Evolutionary conservation across 2,888 invertebrate species (phyloP), one percentile per base, ranked within the genome.

Genomic region (Sinodicranocentrus sp.): DNA sequence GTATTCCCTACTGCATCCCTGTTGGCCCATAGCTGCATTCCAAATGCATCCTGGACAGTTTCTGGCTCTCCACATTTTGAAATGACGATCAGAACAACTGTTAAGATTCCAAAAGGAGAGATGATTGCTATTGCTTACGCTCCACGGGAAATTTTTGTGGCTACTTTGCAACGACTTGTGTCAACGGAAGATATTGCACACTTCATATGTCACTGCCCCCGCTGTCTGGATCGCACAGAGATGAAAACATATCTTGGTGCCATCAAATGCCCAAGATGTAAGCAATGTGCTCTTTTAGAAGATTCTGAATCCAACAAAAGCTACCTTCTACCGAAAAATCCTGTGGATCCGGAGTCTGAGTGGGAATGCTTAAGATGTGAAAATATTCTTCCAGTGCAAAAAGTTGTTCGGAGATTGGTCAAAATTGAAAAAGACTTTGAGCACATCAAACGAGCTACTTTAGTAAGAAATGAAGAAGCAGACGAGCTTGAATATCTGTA

Each of bases 111-210:
- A 28, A 82, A 82, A 21, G 87, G 87, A 2, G 84, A 83, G 2
- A 85, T 84, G 79, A 83, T 87, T 25, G 67, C 84, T 0, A 85
- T 87, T 54, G 85, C 86, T 1, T 86, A 87, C 72, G 86, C 86
- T 15, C 82, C 83, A 19, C 59, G 82, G 48, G 87, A 86, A 77
- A 84, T 87, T 2, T 76, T 84, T 21, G 75, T 77, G 48, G 87
- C 84, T 1, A 88, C 88, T 25, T 71, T 87, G 28, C 88, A 87
- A 21, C 73, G 88, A 10, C 73, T 86, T 2, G 80, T 87, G 2
- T 87, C 87, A 13, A 85, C 87, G 0, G 85, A 85, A 63, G 87
- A 88, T n/a, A 84, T 85, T n/a, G 88, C 87, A n/a, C 87, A 87
- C 65, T 87, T 87, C 33, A 73, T 84, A 21, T 88, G 88, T 28